These are phyloP conservation scores for Anastatus disparis DNA, from an alignment of 1,140 invertebrate genomes.

Conservation along the genomic window DNA sequence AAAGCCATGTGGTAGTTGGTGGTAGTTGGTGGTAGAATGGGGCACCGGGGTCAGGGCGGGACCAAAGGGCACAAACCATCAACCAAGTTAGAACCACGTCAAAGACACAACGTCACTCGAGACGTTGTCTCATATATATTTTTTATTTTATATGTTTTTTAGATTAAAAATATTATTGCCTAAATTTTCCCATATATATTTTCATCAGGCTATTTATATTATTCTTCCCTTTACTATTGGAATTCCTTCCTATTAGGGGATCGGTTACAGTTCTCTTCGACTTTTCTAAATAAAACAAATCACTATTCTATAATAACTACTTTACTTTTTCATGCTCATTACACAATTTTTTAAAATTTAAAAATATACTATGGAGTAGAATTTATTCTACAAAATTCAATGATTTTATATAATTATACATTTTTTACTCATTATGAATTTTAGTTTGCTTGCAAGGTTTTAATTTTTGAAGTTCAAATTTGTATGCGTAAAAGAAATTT, in stretches of 20 bases:
- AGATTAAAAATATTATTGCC: slow-evolving; percentile 13
- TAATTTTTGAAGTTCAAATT: too few relatives aligned
- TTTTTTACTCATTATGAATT: too few relatives aligned
- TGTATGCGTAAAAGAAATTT: too few relatives aligned
- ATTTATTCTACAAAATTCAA: too few relatives aligned
- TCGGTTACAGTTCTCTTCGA: slow-evolving; percentile 33
- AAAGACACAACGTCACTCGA: slow-evolving; percentile 37
- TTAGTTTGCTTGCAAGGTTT: too few relatives aligned
- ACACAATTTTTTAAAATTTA: too few relatives aligned
- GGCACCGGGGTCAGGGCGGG: slow-evolving; percentile 62
- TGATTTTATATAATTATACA: too few relatives aligned
- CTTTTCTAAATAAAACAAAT: slow-evolving; percentile 24
- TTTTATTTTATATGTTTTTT: slow-evolving; percentile 35
- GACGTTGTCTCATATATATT: slow-evolving; percentile 28
- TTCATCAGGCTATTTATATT: too few relatives aligned
- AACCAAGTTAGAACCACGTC: slow-evolving; percentile 63
- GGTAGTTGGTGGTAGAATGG: slow-evolving; percentile 57
- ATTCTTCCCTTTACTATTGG: background rate
- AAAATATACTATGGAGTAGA: too few relatives aligned
- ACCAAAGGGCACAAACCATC: slow-evolving; percentile 67
- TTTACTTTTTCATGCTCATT: too few relatives aligned
- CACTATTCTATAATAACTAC: too few relatives aligned
- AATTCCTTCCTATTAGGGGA: background rate
- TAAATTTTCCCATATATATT: background rate
- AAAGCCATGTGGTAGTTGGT: slow-evolving; percentile 64